These are phyloP conservation scores for Ochropacha duplaris DNA, from an alignment of 2,888 invertebrate species.

Conservation along the genomic window DNA sequence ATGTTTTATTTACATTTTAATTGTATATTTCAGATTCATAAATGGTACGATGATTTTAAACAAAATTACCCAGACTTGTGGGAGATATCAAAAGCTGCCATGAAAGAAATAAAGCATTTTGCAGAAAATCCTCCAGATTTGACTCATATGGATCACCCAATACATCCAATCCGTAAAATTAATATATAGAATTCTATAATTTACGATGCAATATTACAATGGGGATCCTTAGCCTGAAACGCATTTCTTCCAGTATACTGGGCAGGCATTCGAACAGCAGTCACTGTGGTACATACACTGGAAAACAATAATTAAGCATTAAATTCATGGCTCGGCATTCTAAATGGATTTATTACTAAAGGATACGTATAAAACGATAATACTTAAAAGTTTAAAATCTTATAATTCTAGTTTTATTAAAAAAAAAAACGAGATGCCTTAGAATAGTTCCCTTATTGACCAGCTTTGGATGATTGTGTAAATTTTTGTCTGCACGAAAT, in stretches of 20 bases:
- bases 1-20: not conserved
- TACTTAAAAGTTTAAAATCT: too few relatives aligned
- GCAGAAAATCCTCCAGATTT: constrained; percentile 89
- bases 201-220: not conserved
- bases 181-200: constrained; percentile 35
- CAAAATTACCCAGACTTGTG: constrained; percentile 86
- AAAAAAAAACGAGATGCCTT: too few relatives aligned
- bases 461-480: too few relatives aligned
- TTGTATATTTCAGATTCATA: constrained; percentile 59
- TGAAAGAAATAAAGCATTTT: constrained; percentile 86
- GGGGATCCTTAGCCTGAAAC: constrained; percentile 35
- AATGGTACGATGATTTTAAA: constrained; percentile 89
- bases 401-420: too few relatives aligned
- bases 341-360: too few relatives aligned
- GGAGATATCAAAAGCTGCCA: constrained; percentile 86
- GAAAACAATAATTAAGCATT: constrained; percentile 24
- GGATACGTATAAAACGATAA: too few relatives aligned
- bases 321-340: constrained; percentile 1
- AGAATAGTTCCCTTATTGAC: too few relatives aligned
- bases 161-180: constrained; percentile 86
- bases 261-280: constrained; percentile 59
- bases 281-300: constrained; percentile 59
- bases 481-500: too few relatives aligned
- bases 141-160: constrained; percentile 87
- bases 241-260: constrained; percentile 59